These are phyloP conservation scores for Heteractis magnifica DNA, from an alignment of 92 coral and sea anemone genomes.

Conservation along the genomic window DNA sequence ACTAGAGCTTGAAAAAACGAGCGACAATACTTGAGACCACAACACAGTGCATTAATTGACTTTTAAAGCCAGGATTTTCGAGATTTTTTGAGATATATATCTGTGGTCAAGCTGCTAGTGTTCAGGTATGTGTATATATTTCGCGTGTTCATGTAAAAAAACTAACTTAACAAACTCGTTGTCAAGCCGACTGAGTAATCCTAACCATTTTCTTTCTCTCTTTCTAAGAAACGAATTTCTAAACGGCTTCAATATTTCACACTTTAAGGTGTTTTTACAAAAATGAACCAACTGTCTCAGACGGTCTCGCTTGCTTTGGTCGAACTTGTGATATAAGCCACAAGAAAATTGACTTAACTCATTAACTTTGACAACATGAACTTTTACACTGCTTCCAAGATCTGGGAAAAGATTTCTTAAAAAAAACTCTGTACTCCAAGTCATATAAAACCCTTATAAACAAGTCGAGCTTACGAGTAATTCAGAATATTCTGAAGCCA, in stretches of 20 bases:
- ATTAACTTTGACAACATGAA: neutral
- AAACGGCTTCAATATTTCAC: neutral
- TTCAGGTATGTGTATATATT: neutral
- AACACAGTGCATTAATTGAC: neutral
- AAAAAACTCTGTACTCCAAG: neutral
- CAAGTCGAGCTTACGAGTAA: too few species aligned
- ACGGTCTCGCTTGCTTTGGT: neutral
- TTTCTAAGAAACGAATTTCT: neutral
- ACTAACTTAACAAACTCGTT: neutral
- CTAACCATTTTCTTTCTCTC: neutral
- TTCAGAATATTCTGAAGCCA: too few species aligned
- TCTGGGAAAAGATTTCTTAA: neutral
- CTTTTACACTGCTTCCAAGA: neutral
- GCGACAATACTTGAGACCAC: neutral
- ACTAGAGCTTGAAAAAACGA: neutral
- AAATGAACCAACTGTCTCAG: neutral
- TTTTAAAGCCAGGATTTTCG: neutral
- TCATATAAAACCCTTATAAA: neutral
- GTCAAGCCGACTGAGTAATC: neutral
- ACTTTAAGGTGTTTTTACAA: neutral
- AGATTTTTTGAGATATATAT: neutral
- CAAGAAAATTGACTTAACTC: neutral
- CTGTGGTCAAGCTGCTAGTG: neutral
- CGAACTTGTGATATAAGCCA: neutral
- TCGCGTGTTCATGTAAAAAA: neutral